These are phyloP conservation scores for Entomyzon cyanotis DNA, from an alignment of 2,113 vertebrate species.

Conservation along the genomic window DNA sequence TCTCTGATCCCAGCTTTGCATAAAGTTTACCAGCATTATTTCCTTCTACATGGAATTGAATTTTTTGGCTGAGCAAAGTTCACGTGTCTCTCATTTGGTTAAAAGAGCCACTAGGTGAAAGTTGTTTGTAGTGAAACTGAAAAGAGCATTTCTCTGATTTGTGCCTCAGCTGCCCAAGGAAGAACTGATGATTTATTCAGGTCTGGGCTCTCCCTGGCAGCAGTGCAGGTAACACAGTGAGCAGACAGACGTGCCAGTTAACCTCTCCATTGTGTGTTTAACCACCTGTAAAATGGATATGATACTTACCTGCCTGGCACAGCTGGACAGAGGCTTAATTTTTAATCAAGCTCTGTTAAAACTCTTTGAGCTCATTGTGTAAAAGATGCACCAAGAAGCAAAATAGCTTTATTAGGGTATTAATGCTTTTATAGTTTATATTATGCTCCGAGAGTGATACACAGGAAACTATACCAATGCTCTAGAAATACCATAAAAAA, in stretches of 20 bases:
- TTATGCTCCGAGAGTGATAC: neutral
- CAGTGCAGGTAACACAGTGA: neutral
- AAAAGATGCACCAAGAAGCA: neutral
- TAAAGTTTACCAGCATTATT: neutral
- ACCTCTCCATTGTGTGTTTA: slow-evolving; percentile 41
- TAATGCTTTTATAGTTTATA: neutral
- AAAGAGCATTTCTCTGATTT: neutral
- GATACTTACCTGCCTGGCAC: slow-evolving; percentile 18
- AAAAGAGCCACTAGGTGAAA: neutral
- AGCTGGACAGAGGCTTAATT: slow-evolving; percentile 32
- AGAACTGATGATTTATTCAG: neutral
- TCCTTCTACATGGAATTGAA: neutral
- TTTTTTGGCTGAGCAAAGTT: neutral
- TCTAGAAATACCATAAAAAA: neutral
- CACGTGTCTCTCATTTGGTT: neutral
- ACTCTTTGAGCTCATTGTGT: neutral
- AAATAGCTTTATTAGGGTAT: neutral
- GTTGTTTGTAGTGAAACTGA: neutral
- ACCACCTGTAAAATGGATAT: slow-evolving; percentile 49
- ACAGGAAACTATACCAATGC: neutral
- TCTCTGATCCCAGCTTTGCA: neutral
- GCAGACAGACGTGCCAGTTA: neutral
- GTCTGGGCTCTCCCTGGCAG: neutral
- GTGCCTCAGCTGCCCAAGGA: neutral
- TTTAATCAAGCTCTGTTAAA: slow-evolving; percentile 49